Conservation (phyloP, 2,113 vertebrate genomes). For the Callopanchax toddi region DNA sequence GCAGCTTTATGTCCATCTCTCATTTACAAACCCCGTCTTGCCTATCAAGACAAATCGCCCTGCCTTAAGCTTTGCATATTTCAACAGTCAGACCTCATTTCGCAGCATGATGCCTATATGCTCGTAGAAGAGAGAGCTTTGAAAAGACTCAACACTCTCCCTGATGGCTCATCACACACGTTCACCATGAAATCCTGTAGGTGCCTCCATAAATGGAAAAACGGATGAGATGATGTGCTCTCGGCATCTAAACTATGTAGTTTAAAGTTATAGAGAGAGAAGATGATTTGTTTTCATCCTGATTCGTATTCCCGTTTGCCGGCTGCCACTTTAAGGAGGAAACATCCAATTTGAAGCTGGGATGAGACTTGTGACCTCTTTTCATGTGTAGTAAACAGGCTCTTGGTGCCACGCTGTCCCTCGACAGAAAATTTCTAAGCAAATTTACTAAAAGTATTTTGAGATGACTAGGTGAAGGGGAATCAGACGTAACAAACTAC, state of each 20-base stretch:
- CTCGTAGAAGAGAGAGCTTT: slow-evolving; percentile 33
- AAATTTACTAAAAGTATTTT: slow-evolving; percentile 13
- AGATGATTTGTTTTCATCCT: slow-evolving; percentile 17
- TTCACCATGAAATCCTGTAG: slow-evolving; percentile 54
- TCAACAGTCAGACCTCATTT: slow-evolving; percentile 49
- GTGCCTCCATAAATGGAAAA: slow-evolving; percentile 51
- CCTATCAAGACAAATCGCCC: slow-evolving; percentile 21
- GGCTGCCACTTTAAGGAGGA: slow-evolving; percentile 31
- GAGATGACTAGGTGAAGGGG: slow-evolving; percentile 12
- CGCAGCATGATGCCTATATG: slow-evolving; percentile 27
- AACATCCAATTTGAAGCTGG: slow-evolving; percentile 29
- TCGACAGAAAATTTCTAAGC: slow-evolving; percentile 11
- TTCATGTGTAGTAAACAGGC: slow-evolving; percentile 24
- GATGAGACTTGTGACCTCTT: slow-evolving; percentile 13
- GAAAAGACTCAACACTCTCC: slow-evolving; percentile 34
- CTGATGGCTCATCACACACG: slow-evolving; percentile 28
- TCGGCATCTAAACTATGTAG: slow-evolving; percentile 38
- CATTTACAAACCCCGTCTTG: not conserved
- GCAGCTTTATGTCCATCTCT: not conserved
- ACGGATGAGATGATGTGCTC: slow-evolving; percentile 32
- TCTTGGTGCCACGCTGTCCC: slow-evolving; percentile 14
- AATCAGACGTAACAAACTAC: slow-evolving; percentile 32
- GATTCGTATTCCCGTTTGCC: slow-evolving; percentile 35
- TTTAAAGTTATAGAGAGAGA: slow-evolving; percentile 25
- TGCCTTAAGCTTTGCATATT: slow-evolving; percentile 41